Percentiles rank a stretch among this genome's conserved stretches.
Evolutionary conservation across 1,140 invertebrate genomes (phyloP).

Genomic region (Maconellicoccus hirsutus): DNA sequence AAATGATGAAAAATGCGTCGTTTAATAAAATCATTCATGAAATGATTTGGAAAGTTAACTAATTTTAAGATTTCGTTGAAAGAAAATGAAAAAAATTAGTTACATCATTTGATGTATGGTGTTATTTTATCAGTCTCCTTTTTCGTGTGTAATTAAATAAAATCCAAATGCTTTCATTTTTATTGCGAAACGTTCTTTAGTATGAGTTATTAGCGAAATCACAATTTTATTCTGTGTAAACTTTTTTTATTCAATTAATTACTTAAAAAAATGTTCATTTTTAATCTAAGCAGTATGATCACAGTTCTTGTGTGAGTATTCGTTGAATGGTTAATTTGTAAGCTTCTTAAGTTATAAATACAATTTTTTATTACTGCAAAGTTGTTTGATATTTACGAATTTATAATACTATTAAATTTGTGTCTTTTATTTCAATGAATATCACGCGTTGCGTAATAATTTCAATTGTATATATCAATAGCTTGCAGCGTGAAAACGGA

Average conservation of each 20-base stretch:
- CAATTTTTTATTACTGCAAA: constrained; percentile 12
- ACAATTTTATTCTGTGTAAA: constrained; percentile 6
- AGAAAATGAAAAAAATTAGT: neutral
- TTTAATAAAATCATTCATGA: neutral
- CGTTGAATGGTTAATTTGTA: constrained; percentile 19
- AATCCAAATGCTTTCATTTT: constrained; percentile 9
- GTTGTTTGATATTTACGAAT: constrained; percentile 16
- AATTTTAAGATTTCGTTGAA: neutral
- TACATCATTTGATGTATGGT: neutral
- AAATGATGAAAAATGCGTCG: neutral
- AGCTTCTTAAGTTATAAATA: constrained; percentile 6
- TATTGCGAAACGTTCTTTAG: neutral
- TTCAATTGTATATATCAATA: neutral
- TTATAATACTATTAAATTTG: too few relatives aligned
- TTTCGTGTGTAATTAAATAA: neutral
- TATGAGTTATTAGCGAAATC: neutral
- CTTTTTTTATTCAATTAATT: neutral
- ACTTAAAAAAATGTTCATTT: constrained; percentile 14
- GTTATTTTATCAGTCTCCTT: neutral
- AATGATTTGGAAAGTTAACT: neutral
- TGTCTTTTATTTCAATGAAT: too few relatives aligned
- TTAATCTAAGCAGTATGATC: neutral
- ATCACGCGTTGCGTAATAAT: neutral
- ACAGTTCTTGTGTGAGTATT: constrained; percentile 15
- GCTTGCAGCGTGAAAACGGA: too few relatives aligned